Conservation (phyloP, 2,888 invertebrate species). For the Gasteruption jaculator region DNA sequence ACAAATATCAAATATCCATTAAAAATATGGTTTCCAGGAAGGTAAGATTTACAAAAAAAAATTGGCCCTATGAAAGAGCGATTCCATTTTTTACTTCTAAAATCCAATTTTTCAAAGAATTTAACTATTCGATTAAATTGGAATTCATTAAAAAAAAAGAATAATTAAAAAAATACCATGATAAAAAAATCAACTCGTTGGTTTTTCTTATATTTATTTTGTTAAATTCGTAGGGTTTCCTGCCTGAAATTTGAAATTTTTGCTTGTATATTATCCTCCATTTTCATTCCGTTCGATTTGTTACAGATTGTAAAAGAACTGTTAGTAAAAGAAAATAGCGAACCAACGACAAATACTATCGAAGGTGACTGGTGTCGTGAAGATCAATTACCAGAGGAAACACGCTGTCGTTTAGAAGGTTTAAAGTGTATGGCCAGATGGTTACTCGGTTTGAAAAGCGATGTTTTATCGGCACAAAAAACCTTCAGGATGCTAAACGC, state of each 20-base stretch:
- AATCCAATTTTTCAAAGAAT: too few relatives aligned
- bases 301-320: constrained; percentile 87
- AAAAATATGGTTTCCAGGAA: constrained; percentile 93
- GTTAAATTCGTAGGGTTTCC: too few relatives aligned
- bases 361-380: constrained; percentile 77
- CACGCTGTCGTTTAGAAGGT: constrained; percentile 88
- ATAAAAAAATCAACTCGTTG: too few relatives aligned
- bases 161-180: too few relatives aligned
- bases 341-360: constrained; percentile 55
- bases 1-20: constrained; percentile 83
- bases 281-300: constrained; percentile 1
- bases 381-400: constrained; percentile 84
- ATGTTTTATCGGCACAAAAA: constrained; percentile 83
- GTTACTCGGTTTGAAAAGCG: constrained; percentile 86
- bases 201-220: too few relatives aligned
- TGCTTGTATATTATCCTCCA: background rate
- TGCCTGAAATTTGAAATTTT: too few relatives aligned
- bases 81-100: too few relatives aligned
- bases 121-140: too few relatives aligned
- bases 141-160: too few relatives aligned
- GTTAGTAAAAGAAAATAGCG: constrained; percentile 73
- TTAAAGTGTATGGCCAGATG: constrained; percentile 96
- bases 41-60: too few relatives aligned
- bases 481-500: constrained; percentile 93
- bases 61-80: too few relatives aligned